phyloP scores from a whole-genome alignment of 2,888 invertebrate species.

The Volucella zonaria region DNA sequence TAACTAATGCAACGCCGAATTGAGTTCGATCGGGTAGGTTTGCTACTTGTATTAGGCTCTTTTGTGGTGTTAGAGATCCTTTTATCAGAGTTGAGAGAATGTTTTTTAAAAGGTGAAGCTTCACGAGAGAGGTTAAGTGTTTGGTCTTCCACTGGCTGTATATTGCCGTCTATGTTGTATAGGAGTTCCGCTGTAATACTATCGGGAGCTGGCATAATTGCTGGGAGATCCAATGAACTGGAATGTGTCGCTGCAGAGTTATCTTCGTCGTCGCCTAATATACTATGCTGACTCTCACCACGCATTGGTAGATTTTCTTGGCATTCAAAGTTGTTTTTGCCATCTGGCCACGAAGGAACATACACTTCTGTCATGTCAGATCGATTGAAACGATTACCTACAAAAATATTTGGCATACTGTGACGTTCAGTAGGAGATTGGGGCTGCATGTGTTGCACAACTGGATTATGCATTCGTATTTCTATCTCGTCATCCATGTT shows the following conservation, averaged over 20 bases:
- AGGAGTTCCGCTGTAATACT: conserved; percentile 84
- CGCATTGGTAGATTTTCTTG: conserved; percentile 58
- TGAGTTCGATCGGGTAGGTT: conserved; percentile 76
- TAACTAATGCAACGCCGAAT: conserved; percentile 83
- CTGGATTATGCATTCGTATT: conserved; percentile 80
- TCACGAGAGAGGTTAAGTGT: conserved; percentile 77
- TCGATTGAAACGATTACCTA: conserved; percentile 85
- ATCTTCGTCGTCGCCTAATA: conserved; percentile 69
- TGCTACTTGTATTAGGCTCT: conserved; percentile 59
- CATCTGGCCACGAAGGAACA: conserved; percentile 83
- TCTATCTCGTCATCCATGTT: conserved; percentile 86
- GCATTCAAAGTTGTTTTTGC: conserved; percentile 78
- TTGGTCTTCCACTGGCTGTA: conserved; percentile 75
- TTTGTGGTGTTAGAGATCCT: conserved; percentile 74
- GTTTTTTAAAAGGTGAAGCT: conserved; percentile 82
- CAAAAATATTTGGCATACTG: conserved; percentile 87
- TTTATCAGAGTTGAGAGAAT: conserved; percentile 86
- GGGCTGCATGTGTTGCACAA: conserved; percentile 62
- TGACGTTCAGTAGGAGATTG: conserved; percentile 83
- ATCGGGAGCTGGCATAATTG: conserved; percentile 83
- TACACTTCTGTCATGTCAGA: conserved; percentile 84
- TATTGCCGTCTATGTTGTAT: conserved; percentile 82
- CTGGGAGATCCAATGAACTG: conserved; percentile 84
- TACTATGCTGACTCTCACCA: conserved; percentile 36
- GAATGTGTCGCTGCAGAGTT: conserved; percentile 83